Evolutionary conservation across 2,113 vertebrate genomes (phyloP).

Genomic region (Anguilla rostrata): DNA sequence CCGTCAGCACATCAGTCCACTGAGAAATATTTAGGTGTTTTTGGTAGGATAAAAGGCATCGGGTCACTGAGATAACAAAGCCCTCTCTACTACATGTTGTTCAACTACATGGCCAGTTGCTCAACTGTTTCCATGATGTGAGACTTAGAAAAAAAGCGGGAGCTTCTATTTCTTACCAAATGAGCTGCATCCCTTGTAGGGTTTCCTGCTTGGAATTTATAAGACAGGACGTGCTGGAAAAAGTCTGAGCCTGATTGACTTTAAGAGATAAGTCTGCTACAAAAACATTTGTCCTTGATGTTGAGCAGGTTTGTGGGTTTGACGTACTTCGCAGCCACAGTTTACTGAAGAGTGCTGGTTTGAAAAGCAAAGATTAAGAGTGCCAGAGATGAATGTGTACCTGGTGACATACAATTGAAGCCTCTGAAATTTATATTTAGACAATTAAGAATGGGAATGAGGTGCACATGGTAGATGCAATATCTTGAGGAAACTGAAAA

Average conservation of each 20-base stretch:
- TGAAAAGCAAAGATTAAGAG: neutral
- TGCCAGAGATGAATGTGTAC: too few relatives aligned
- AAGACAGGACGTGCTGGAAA: neutral
- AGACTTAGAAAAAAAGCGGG: neutral
- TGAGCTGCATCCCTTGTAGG: neutral
- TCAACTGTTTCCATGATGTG: neutral
- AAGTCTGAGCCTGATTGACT: neutral
- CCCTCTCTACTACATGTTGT: neutral
- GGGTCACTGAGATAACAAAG: neutral
- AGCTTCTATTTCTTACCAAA: neutral
- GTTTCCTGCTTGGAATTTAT: conserved; percentile 9
- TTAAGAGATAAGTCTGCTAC: conserved; percentile 13
- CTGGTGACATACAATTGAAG: too few relatives aligned
- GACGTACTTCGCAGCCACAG: neutral
- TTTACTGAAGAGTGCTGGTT: neutral
- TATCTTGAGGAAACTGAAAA: neutral
- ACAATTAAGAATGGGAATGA: neutral
- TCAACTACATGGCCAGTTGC: neutral
- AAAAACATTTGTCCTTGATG: conserved; percentile 10
- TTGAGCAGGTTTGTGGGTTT: conserved; percentile 3
- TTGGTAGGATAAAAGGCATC: too few relatives aligned
- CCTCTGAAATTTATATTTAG: too few relatives aligned
- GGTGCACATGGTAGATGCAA: neutral
- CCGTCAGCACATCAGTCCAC: neutral
- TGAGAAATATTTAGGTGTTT: neutral